Evolutionary conservation across 2,797 vertebrate species (phyloP).

Genomic region (Poecilia velifera): DNA sequence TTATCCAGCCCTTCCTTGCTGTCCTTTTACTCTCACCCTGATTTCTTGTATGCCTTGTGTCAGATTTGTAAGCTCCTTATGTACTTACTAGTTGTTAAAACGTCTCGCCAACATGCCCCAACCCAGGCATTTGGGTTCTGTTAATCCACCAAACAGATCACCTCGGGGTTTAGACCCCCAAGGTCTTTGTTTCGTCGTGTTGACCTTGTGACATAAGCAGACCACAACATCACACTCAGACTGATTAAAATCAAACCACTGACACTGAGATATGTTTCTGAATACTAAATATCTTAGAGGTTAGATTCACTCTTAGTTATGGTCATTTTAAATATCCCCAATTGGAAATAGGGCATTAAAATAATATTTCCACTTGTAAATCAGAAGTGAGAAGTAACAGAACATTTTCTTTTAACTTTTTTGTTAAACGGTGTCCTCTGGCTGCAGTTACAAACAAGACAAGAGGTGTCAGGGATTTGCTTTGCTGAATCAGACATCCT

Average conservation of each 20-base stretch:
- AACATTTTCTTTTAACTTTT: background rate
- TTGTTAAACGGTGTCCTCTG: background rate
- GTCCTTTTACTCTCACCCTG: background rate
- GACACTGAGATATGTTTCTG: background rate
- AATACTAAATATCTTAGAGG: background rate
- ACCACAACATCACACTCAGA: background rate
- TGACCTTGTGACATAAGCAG: background rate
- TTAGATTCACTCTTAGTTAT: background rate
- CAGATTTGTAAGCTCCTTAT: background rate
- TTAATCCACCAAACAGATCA: background rate
- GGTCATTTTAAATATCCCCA: background rate
- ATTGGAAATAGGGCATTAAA: background rate
- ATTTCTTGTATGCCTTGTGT: background rate
- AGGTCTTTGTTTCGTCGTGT: background rate
- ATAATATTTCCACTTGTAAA: background rate
- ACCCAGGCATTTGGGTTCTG: background rate
- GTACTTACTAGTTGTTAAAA: background rate
- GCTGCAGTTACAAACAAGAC: slow-evolving; percentile 4
- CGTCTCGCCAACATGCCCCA: background rate
- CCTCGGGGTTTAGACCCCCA: background rate
- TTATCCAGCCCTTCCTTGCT: background rate
- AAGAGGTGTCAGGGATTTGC: slow-evolving; percentile 18
- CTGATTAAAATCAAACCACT: background rate
- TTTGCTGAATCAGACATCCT: slow-evolving; percentile 19
- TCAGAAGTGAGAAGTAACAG: background rate